Conservation (phyloP, 2,888 invertebrate genomes). For the Coremacera marginata region DNA sequence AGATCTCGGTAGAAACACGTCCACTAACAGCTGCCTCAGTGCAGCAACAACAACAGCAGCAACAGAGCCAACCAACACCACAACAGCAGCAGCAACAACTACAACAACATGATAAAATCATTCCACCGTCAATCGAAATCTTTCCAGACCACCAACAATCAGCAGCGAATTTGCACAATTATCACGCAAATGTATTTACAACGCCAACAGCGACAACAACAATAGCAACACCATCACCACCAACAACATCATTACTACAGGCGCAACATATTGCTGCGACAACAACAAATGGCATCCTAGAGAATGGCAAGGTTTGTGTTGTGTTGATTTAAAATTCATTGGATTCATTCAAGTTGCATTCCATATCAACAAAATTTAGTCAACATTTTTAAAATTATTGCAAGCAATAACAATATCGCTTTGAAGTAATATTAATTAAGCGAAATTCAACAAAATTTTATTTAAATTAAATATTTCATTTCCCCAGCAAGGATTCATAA, state of each 20-base stretch:
- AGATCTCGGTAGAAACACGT: constrained; percentile 66
- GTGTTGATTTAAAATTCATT: not conserved
- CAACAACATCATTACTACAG: constrained; percentile 29
- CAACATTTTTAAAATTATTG: not conserved
- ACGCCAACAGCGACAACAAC: constrained; percentile 51
- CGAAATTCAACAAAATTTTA: not conserved
- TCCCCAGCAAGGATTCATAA: too few species aligned
- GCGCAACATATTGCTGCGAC: constrained; percentile 47
- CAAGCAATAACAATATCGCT: not conserved
- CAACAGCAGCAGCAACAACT: constrained; percentile 53
- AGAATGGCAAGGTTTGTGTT: constrained; percentile 66
- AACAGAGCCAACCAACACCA: constrained; percentile 43
- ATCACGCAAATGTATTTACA: constrained; percentile 61
- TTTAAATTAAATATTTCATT: too few species aligned
- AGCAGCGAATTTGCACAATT: constrained; percentile 51
- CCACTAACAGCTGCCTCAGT: constrained; percentile 55
- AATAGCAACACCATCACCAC: constrained; percentile 39
- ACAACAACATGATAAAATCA: constrained; percentile 57
- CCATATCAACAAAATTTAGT: not conserved
- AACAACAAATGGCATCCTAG: constrained; percentile 60
- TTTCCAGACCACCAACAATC: constrained; percentile 52
- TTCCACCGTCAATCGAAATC: constrained; percentile 66
- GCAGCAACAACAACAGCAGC: constrained; percentile 46
- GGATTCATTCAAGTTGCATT: not conserved
- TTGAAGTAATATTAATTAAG: not conserved